Base-by-base conservation (phyloP, 2,888 invertebrate species). In the Idaea biselata region DNA sequence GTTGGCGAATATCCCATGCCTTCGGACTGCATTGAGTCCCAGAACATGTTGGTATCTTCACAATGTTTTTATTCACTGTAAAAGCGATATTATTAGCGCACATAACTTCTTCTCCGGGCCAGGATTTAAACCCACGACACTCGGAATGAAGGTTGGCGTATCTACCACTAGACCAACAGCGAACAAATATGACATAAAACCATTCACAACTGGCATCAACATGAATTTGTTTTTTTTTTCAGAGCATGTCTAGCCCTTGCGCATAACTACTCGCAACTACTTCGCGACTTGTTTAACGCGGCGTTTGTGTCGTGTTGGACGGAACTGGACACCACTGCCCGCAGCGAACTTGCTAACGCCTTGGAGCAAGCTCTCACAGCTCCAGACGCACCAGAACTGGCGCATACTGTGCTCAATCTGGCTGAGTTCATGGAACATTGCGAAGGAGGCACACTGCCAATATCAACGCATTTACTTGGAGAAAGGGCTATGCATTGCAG, bases 341-440 rank as follows among this genome's bases (percentile, higher is more conserved):
- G 98, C 69, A 94, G 95, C 55, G 98, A 98, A 77, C 93, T 99
- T 1, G 96, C 99, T 8, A 94, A 94, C 61, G 97, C 97, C 33
- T 88, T 99, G 33, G 96, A 97, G 74, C 96, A 97, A 80, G 99
- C 99, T 0, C 88, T 99, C 7, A 95, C 96, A 65, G 97, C 98
- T 0, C 97, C 98, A 5, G 99, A 99, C 80, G 95, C 99, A 62
- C 98, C 99, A 0, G 99, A 99, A 84, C 96, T 99, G 58, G 99
- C 98, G 0, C 99, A 99, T 79, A 98, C 98, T 0, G 97, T 99
- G 67, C 93, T 99, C 16, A 99, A 99, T 91, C 92, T 99, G 68
- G 99, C 99, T 0, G 99, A 99, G 86, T 99, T 99, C 79, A 99
- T 99, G 98, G 99, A 99, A 78, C 99, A 99, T 82, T 99, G 99